Evolutionary conservation across 1,140 invertebrate species (phyloP).

Genomic region (Tachypleus tridentatus): DNA sequence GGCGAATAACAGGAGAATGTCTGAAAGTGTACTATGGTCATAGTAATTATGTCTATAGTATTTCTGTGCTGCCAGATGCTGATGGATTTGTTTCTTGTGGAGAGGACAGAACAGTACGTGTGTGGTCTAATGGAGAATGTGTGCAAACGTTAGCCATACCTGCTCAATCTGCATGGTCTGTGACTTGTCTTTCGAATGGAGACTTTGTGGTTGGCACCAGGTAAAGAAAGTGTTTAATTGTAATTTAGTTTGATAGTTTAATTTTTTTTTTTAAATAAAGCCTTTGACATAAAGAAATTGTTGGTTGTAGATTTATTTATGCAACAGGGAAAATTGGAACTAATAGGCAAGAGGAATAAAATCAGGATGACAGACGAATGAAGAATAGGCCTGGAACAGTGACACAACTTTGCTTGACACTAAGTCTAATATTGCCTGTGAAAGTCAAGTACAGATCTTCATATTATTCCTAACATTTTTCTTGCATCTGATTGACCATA

Average conservation of each 20-base stretch:
- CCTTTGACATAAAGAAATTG: no score
- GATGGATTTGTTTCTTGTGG: slow-evolving; percentile 57
- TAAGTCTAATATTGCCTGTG: no score
- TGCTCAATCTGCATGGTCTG: slow-evolving; percentile 76
- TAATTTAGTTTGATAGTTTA: background rate
- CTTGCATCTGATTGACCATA: no score
- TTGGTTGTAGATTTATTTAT: background rate
- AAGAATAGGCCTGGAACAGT: no score
- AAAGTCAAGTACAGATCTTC: no score
- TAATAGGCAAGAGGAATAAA: no score
- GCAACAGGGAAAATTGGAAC: background rate
- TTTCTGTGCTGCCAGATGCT: slow-evolving; percentile 47
- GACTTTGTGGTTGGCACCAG: slow-evolving; percentile 79
- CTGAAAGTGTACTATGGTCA: slow-evolving; percentile 66
- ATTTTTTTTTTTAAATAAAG: no score
- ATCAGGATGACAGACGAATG: no score
- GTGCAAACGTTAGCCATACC: slow-evolving; percentile 64
- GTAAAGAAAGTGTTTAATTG: slow-evolving; percentile 31
- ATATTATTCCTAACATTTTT: no score
- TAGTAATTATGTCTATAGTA: slow-evolving; percentile 49
- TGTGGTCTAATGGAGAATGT: slow-evolving; percentile 54
- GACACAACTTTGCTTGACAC: no score
- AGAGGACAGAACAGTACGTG: slow-evolving; percentile 73
- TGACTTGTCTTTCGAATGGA: slow-evolving; percentile 62
- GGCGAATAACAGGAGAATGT: slow-evolving; percentile 64